These are phyloP conservation scores for Eupithecia tripunctaria DNA, from an alignment of 2,888 invertebrate species.

Conservation along the genomic window DNA sequence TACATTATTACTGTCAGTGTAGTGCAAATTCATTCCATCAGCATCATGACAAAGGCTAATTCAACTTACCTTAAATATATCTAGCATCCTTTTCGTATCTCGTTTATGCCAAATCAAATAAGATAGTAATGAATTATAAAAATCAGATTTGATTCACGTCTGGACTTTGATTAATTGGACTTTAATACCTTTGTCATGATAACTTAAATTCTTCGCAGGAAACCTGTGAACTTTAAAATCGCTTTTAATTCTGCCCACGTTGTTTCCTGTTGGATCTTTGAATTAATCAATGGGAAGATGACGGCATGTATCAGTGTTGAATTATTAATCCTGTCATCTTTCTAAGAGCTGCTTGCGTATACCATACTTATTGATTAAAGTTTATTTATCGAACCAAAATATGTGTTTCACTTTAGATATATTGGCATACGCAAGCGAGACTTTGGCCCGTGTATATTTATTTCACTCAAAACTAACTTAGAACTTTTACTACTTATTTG, in stretches of 20 bases:
- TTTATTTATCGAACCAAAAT: conserved; percentile 1
- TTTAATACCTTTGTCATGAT: conserved; percentile 27
- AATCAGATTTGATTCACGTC: conserved; percentile 24
- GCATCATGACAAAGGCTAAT: conserved; percentile 21
- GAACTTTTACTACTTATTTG: neutral
- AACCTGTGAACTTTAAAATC: conserved; percentile 11
- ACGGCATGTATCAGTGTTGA: conserved; percentile 26
- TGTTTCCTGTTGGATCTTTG: conserved; percentile 35
- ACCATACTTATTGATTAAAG: conserved; percentile 1
- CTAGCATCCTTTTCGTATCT: conserved; percentile 4
- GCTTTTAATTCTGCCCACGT: conserved; percentile 15
- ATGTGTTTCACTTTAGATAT: neutral
- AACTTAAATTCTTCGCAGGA: conserved; percentile 24
- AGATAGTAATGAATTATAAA: conserved; percentile 9
- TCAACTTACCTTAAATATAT: neutral
- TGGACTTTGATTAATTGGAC: conserved; percentile 22
- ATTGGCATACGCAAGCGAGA: neutral
- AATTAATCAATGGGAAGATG: conserved; percentile 36
- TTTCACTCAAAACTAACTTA: neutral
- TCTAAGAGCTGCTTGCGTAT: conserved; percentile 5
- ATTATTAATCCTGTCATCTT: conserved; percentile 18
- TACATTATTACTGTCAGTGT: conserved; percentile 11
- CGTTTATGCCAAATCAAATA: neutral
- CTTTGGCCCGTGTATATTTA: neutral
- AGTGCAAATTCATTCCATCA: conserved; percentile 14